Evolutionary conservation across 1,140 invertebrate genomes (phyloP).

Genomic region (Philopotamus ludificatus): DNA sequence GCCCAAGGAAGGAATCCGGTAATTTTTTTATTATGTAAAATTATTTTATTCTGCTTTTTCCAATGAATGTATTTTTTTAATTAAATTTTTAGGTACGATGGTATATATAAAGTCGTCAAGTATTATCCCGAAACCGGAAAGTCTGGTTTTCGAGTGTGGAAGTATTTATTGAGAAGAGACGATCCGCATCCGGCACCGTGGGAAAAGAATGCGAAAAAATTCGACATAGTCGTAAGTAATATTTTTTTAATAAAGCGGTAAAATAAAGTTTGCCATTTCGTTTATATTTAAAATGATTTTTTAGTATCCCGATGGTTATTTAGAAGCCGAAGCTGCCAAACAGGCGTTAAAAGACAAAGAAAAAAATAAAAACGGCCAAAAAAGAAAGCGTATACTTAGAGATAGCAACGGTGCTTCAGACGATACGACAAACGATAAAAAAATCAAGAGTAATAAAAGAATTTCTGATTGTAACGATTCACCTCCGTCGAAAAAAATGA

Average conservation of each 20-base stretch:
- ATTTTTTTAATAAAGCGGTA: neutral
- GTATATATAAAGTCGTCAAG: slow-evolving; percentile 79
- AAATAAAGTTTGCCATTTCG: neutral
- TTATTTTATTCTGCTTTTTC: neutral
- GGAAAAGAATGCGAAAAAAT: slow-evolving; percentile 71
- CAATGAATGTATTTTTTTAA: neutral
- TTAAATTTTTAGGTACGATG: slow-evolving; percentile 62
- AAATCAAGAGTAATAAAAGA: slow-evolving; percentile 19
- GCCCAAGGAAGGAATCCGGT: slow-evolving; percentile 71
- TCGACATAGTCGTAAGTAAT: slow-evolving; percentile 55
- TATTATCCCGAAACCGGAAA: slow-evolving; percentile 81
- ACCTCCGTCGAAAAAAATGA: slow-evolving; percentile 44
- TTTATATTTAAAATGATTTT: neutral
- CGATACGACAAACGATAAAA: slow-evolving; percentile 25
- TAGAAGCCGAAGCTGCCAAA: slow-evolving; percentile 63
- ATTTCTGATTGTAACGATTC: slow-evolving; percentile 29
- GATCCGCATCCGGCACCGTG: slow-evolving; percentile 80
- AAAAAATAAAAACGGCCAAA: slow-evolving; percentile 34
- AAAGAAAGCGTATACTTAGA: slow-evolving; percentile 44
- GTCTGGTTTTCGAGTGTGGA: slow-evolving; percentile 80
- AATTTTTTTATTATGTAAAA: slow-evolving; percentile 24
- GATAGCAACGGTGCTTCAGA: slow-evolving; percentile 45
- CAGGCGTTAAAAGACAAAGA: slow-evolving; percentile 46
- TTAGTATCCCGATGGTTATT: slow-evolving; percentile 76
- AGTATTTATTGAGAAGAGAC: slow-evolving; percentile 75